phyloP scores from a whole-genome alignment of 2,113 vertebrate species.

The Hippocampus mohnikei region DNA sequence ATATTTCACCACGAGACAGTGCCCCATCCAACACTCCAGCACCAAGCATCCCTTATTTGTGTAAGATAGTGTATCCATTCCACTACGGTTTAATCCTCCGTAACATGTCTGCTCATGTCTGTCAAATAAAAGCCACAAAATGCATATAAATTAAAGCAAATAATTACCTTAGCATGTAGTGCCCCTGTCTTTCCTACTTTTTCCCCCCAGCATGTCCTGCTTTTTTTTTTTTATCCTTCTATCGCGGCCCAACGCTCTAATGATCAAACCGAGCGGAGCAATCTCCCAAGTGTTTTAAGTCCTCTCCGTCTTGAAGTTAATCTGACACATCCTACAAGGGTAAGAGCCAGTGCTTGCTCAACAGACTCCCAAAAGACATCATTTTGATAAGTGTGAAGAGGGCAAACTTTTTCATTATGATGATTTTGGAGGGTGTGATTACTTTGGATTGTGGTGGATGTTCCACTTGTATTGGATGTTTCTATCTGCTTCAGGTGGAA shows the following conservation, averaged over 20 bases:
- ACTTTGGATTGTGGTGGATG: constrained; percentile 50
- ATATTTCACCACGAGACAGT: constrained; percentile 14
- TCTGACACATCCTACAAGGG: constrained; percentile 66
- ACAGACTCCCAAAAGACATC: constrained; percentile 58
- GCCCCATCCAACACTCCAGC: constrained; percentile 10
- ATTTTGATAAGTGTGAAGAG: constrained; percentile 58
- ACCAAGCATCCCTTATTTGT: constrained; percentile 41
- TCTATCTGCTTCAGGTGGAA: constrained; percentile 38
- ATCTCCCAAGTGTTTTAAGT: constrained; percentile 64
- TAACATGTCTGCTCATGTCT: constrained; percentile 40
- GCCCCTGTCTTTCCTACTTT: constrained; percentile 1
- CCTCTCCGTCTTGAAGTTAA: constrained; percentile 68
- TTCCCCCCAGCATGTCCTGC: background rate
- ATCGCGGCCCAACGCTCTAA: constrained; percentile 31
- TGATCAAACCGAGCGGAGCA: constrained; percentile 64
- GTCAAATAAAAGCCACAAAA: constrained; percentile 53
- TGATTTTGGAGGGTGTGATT: constrained; percentile 30
- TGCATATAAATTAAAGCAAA: constrained; percentile 58
- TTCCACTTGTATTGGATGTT: constrained; percentile 58
- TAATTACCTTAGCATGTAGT: constrained; percentile 55
- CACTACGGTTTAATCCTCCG: constrained; percentile 62
- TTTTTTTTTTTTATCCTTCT: constrained; percentile 11
- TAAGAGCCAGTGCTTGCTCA: constrained; percentile 60
- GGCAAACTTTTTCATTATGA: constrained; percentile 45
- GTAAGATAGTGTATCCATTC: constrained; percentile 50